Percentiles rank a stretch among this genome's conserved stretches.
phyloP scores from a whole-genome alignment of 2,113 vertebrate genomes.

The Lipophrys pholis region DNA sequence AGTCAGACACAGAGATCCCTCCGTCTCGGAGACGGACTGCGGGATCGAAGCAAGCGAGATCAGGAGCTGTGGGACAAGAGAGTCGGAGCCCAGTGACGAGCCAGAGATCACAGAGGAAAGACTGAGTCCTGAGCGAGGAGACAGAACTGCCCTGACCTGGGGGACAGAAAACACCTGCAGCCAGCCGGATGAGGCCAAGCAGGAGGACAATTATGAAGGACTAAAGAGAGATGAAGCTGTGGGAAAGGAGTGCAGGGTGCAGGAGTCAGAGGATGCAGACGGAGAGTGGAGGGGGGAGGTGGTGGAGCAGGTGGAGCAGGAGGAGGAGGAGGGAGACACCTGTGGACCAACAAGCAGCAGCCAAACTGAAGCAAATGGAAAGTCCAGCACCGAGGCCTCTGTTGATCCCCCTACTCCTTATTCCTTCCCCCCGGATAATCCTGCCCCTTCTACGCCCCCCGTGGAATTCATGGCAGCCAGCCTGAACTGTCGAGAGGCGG shows the following conservation, averaged over 20 bases:
- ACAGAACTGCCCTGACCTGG: too few relatives aligned
- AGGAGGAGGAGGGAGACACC: constrained; percentile 3
- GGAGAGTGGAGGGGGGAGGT: not conserved
- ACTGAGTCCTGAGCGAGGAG: too few relatives aligned
- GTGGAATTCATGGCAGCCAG: constrained; percentile 75
- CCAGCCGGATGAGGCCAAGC: not conserved
- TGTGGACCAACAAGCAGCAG: constrained; percentile 5
- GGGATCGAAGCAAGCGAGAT: not conserved
- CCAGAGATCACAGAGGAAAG: not conserved
- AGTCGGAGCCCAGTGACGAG: constrained; percentile 6
- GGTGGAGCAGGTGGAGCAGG: not conserved
- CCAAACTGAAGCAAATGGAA: constrained; percentile 2
- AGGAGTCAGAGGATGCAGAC: constrained; percentile 10
- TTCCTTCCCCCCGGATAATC: constrained; percentile 62
- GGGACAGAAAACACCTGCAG: not conserved
- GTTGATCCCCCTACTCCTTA: constrained; percentile 38
- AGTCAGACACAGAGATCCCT: not conserved
- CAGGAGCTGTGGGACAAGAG: not conserved
- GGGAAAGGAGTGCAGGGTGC: too few relatives aligned
- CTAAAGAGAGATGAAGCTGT: too few relatives aligned
- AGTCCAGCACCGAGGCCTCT: not conserved
- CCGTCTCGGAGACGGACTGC: not conserved
- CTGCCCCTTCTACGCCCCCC: constrained; percentile 59
- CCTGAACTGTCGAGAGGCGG: constrained; percentile 50
- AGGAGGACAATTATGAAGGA: not conserved